A percentile compares a stretch with the other conserved stretches of the same genome.
phyloP scores from a whole-genome alignment of 1,140 invertebrate species.

The Cyclina sinensis region DNA sequence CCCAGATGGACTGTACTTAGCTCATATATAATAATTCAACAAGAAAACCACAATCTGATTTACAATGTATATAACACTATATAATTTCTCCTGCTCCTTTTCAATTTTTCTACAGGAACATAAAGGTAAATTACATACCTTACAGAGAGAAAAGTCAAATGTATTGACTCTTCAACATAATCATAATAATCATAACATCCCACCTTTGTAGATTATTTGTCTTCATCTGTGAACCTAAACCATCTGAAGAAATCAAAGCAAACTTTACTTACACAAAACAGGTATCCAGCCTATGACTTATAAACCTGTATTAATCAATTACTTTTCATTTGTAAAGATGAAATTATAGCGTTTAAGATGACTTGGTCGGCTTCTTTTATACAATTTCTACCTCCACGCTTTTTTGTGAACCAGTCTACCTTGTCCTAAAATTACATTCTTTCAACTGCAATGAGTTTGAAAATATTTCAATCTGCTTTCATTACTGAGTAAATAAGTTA shows the following conservation, averaged over 20 bases:
- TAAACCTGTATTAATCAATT: slow-evolving; percentile 3
- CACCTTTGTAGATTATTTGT: not conserved
- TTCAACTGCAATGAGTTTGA: not conserved
- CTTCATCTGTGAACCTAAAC: not conserved
- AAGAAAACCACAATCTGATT: not conserved
- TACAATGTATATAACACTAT: not conserved
- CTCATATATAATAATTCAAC: not conserved
- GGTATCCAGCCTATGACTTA: not conserved
- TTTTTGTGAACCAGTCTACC: not conserved
- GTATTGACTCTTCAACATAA: not conserved
- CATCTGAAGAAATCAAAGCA: not conserved
- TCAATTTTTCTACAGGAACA: not conserved
- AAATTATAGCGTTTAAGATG: slow-evolving; percentile 11
- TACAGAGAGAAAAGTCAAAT: not conserved
- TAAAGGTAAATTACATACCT: not conserved
- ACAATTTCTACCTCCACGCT: not conserved
- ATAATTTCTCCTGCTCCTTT: not conserved
- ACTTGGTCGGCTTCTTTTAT: not conserved
- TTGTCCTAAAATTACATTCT: not conserved
- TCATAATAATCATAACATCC: not conserved
- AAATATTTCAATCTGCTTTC: not conserved
- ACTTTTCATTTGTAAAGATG: not conserved
- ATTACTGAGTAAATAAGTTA: not conserved
- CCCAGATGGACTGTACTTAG: not conserved
- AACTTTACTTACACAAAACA: not conserved